A percentile compares a stretch with the other conserved stretches of the same genome.
Evolutionary conservation across 2,797 vertebrate species (phyloP).

Genomic region (Fistularia tabacaria): DNA sequence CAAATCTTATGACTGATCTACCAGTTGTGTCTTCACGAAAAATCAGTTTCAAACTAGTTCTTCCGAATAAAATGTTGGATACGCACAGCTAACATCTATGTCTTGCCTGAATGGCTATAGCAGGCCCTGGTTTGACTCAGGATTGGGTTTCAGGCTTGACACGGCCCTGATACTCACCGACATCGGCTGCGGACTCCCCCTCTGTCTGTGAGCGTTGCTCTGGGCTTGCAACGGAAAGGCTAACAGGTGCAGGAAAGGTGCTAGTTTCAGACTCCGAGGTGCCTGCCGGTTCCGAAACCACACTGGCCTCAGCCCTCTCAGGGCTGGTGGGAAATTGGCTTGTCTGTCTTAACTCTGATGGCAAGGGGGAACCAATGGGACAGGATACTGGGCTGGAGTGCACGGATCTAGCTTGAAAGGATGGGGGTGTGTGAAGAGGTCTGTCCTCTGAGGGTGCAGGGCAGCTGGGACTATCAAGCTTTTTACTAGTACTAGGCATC

Average conservation of each 20-base stretch:
- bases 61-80: no score
- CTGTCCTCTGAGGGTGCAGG: conserved; percentile 5
- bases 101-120: neutral
- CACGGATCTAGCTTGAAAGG: conserved; percentile 6
- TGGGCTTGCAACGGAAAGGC: neutral
- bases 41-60: no score
- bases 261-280: neutral
- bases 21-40: no score
- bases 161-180: conserved; percentile 29
- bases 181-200: neutral
- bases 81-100: no score
- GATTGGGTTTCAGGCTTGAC: neutral
- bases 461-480: neutral
- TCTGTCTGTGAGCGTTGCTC: conserved; percentile 1
- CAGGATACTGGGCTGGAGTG: conserved; percentile 11
- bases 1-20: no score
- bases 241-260: neutral
- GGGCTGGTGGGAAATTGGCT: neutral
- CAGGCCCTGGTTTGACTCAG: neutral
- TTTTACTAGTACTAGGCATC: conserved; percentile 15
- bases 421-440: conserved; percentile 12
- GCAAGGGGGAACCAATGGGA: conserved; percentile 4
- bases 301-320: neutral
- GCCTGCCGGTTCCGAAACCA: neutral
- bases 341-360: neutral